Base-by-base conservation (phyloP, 2,888 invertebrate genomes). In the Microctonus hyperodae region DNA sequence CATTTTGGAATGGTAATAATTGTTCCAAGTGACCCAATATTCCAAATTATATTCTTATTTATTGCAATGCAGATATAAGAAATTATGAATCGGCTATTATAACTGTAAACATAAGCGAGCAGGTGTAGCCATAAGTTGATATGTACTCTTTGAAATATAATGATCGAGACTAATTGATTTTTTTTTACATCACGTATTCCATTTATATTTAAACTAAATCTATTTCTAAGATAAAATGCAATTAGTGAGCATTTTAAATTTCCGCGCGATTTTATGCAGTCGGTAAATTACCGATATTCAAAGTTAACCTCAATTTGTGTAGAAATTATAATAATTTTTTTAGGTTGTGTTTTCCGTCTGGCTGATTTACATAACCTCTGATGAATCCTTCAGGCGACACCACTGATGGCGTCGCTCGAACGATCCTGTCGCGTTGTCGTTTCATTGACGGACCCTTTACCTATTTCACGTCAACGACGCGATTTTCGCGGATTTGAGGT, bases 121-220 rank as follows among this genome's bases (percentile, higher is more conserved):
- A 44, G 44, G 44, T 69, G 68, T 75, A 73, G 73, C 62, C 61
- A 66, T 75, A 75, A 75, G 75, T 72, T 72, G 69, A 73, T 73
- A 73, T 75, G 75, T 75, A 75, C 72, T 73, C 73, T 71, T 66
- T 74, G 71, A 75, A 75, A 75, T 74, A 74, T 75, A 75, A 70
- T 68, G 72, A 73, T 73, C 70, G 62, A 69, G 58, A 61, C 33
- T 23, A 37, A 48, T 31, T 23, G 6, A 23, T 31, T 44, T 51
- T 25, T 23, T 13, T 28, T 5, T 50, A 50, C 20, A 16, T n/a
- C 5, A 40, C 11, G n/a, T n/a, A n/a, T n/a, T n/a, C n/a, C n/a
- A n/a, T n/a, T n/a, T n/a, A n/a, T n/a, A n/a, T n/a, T n/a, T n/a
- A n/a, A n/a, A n/a, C n/a, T n/a, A n/a, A n/a, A n/a, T n/a, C n/a